Conservation (phyloP, 2,888 invertebrate genomes). For the Alviniconcha strummeri region DNA sequence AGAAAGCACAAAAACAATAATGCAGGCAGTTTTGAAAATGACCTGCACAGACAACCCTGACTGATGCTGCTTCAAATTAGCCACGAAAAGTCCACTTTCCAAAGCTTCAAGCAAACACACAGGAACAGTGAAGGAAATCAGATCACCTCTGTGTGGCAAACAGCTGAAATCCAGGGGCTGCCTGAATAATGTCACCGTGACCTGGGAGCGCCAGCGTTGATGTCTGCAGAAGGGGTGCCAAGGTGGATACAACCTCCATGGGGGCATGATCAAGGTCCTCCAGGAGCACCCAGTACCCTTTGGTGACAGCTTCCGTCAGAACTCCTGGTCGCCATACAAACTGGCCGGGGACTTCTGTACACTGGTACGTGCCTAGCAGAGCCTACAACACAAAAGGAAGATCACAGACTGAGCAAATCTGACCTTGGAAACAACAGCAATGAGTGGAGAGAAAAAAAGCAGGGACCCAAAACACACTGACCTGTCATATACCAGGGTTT, state of each 20-base stretch:
- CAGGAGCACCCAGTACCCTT: slow-evolving; percentile 87
- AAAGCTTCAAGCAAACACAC: too few species aligned
- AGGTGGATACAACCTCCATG: slow-evolving; percentile 91
- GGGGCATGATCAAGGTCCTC: slow-evolving; percentile 97
- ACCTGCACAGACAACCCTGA: too few species aligned
- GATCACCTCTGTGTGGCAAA: slow-evolving; percentile 87
- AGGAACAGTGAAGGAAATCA: background rate
- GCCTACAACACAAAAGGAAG: slow-evolving; percentile 72
- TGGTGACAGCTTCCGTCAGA: slow-evolving; percentile 80
- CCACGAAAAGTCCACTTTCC: too few species aligned
- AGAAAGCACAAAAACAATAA: too few species aligned
- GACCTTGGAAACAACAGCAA: background rate
- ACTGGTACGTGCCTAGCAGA: slow-evolving; percentile 92
- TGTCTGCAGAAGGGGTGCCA: slow-evolving; percentile 90
- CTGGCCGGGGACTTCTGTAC: slow-evolving; percentile 97
- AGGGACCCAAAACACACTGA: too few species aligned
- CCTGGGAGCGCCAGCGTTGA: slow-evolving; percentile 89
- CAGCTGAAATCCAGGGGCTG: slow-evolving; percentile 90
- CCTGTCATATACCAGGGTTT: too few species aligned
- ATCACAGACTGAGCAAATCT: background rate
- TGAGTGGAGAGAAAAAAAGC: too few species aligned
- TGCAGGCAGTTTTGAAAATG: too few species aligned
- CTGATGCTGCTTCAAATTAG: too few species aligned
- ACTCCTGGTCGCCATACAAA: slow-evolving; percentile 98
- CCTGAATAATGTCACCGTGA: slow-evolving; percentile 86